A percentile compares a stretch with the other conserved stretches of the same genome.
Conservation (phyloP, 2,113 vertebrate species). For the Tor tambroides region DNA sequence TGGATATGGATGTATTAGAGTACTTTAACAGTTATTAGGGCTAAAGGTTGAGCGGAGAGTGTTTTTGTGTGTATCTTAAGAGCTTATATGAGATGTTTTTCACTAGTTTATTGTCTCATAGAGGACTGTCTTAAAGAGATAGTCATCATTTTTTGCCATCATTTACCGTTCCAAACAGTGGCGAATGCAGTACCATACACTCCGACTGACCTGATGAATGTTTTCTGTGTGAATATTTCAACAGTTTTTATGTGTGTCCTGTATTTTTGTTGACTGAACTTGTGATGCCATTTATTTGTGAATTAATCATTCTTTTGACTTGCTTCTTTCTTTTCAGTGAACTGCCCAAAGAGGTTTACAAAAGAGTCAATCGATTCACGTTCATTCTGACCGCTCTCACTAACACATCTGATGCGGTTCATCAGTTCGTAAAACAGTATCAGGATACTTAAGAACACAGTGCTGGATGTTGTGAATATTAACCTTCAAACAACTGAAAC, state of each 20-base stretch:
- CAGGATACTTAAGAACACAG: background rate
- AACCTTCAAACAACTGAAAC: background rate
- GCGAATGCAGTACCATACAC: background rate
- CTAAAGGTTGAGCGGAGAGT: conserved; percentile 8
- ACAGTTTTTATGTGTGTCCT: background rate
- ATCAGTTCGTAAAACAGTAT: background rate
- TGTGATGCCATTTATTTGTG: background rate
- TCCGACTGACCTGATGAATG: background rate
- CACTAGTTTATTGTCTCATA: conserved; percentile 43
- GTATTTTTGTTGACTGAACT: background rate
- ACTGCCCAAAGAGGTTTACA: background rate
- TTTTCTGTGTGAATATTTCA: background rate
- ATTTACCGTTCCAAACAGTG: background rate
- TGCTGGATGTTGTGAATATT: background rate
- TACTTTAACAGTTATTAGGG: conserved; percentile 36
- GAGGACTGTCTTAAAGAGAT: conserved; percentile 60
- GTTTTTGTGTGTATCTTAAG: conserved; percentile 41
- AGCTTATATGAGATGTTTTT: conserved; percentile 29
- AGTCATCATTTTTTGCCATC: background rate
- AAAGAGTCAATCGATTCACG: background rate
- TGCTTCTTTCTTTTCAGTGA: background rate
- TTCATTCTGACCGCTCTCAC: background rate
- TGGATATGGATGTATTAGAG: conserved; percentile 45
- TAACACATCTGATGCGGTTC: background rate
- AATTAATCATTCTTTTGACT: background rate